phyloP scores from a whole-genome alignment of 2,113 vertebrate species.

The Rutilus rutilus region DNA sequence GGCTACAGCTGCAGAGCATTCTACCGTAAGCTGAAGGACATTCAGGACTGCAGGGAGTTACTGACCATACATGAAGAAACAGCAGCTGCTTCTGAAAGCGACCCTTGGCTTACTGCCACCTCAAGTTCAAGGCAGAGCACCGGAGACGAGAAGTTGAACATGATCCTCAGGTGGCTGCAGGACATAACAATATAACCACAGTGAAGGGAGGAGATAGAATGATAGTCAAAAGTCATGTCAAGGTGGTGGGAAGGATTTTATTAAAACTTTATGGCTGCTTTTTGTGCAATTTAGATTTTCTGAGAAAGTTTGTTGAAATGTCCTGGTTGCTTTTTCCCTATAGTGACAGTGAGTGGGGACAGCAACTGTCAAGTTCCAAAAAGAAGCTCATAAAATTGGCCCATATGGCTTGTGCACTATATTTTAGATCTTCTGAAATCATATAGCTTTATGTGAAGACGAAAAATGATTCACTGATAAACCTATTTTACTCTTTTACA shows the following conservation, averaged over 20 bases:
- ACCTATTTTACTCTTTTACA: no score
- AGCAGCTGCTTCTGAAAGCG: neutral
- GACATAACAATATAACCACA: no score
- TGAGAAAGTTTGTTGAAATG: neutral
- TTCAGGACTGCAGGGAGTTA: constrained; percentile 8
- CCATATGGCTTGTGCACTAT: no score
- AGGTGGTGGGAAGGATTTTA: neutral
- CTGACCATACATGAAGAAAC: neutral
- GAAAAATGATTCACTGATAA: no score
- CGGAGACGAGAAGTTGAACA: constrained; percentile 45
- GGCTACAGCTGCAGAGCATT: constrained; percentile 56
- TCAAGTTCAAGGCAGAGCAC: neutral
- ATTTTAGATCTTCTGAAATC: no score
- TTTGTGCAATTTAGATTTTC: neutral
- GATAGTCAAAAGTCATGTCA: neutral
- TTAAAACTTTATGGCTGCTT: neutral
- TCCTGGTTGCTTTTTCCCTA: neutral
- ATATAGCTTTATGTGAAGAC: no score
- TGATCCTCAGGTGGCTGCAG: constrained; percentile 50
- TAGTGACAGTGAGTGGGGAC: neutral
- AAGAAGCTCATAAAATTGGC: no score
- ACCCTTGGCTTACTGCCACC: neutral
- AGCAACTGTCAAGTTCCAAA: neutral
- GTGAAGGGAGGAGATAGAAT: no score
- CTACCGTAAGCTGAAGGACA: constrained; percentile 49